These are phyloP conservation scores for Apus apus DNA, from an alignment of 2,113 vertebrate species.

Conservation along the genomic window DNA sequence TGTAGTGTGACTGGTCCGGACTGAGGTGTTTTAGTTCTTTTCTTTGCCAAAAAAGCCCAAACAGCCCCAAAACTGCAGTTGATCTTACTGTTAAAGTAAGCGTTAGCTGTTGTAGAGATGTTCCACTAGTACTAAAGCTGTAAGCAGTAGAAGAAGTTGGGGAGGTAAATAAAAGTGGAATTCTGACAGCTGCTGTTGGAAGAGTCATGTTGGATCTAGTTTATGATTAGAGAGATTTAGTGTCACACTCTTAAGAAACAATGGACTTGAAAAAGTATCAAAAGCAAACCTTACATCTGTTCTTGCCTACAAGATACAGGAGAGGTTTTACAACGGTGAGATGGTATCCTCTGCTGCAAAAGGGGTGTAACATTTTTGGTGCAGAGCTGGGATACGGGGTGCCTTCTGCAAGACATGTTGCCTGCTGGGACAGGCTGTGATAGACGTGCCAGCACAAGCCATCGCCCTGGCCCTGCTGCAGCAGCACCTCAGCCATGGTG, in stretches of 20 bases:
- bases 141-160: not conserved
- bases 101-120: not conserved
- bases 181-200: not conserved
- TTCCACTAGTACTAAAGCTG: not conserved
- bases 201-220: not conserved
- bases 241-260: rapidly evolving
- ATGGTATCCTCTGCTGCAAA: not conserved
- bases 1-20: not conserved
- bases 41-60: not conserved
- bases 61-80: not conserved
- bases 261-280: not conserved
- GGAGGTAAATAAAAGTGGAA: not conserved
- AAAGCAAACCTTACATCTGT: not conserved
- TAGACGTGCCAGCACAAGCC: rapidly evolving
- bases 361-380: rapidly evolving
- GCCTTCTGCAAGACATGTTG: not conserved
- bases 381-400: not conserved
- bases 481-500: not conserved
- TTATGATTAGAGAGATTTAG: not conserved
- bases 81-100: not conserved
- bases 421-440: not conserved
- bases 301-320: not conserved
- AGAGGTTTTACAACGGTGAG: rapidly evolving
- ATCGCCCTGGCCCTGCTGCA: rapidly evolving
- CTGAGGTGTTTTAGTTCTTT: not conserved